Base-by-base conservation (phyloP, 1,140 invertebrate genomes). In the Trichonephila inaurata region DNA sequence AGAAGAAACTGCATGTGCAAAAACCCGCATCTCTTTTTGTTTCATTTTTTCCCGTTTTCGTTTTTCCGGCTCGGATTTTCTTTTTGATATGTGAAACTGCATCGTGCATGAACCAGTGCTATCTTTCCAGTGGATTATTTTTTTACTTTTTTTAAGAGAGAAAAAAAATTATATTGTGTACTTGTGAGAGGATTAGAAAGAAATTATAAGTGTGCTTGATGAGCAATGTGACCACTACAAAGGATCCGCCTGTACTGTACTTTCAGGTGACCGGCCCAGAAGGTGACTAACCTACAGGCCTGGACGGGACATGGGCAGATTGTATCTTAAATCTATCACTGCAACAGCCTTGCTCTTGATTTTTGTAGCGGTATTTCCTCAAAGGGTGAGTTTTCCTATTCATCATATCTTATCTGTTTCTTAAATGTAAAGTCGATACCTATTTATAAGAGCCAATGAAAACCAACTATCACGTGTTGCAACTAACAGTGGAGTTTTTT, bases 251-350 rank as follows among this genome's bases (percentile, higher is more conserved):
- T 85, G 83, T 88, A 88, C 86, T 93, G 86, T 93, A 77, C 86
- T 89, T 93, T 28, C 91, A 93, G 92, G 92, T 93, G 92, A 93
- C 66, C 83, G 66, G 64, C 89, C 28, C 60, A 33, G 89, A 62
- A 69, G 92, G 92, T 89, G 92, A 93, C 62, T 85, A 64, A 64
- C 60, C 90, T 40, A 58, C 51, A 83, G 90, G 90, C 90, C 90
- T 92, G 90, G 81, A 92, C 90, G 82, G 90, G 90, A 82, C 90
- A 92, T 92, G 90, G 90, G 90, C 77, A 85, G 77, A 85, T 64
- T 66, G 77, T 92, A 62, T 85, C 82, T 33, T 51, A 85, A 85
- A 60, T 92, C 28, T 60, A 92, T 92, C 86, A 93, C 92, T 93
- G 92, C 92, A 93, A 93, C 92, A 93, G 85, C 85, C 69, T 89